phyloP scores from a whole-genome alignment of 2,113 vertebrate species.

The Seriola quinqueradiata region DNA sequence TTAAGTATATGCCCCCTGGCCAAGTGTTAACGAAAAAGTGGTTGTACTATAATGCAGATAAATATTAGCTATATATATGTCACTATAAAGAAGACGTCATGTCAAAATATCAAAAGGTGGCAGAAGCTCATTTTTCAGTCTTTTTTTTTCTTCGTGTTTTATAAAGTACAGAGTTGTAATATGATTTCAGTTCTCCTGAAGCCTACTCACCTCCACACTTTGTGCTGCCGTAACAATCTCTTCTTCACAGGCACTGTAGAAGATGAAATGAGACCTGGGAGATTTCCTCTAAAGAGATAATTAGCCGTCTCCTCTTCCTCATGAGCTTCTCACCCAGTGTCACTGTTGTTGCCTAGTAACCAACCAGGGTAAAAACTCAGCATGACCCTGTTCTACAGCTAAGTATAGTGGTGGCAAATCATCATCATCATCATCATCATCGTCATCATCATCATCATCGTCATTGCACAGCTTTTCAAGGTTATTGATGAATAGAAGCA shows the following conservation, averaged over 20 bases:
- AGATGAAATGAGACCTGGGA: conserved; percentile 45
- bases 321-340: conserved; percentile 46
- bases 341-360: conserved; percentile 65
- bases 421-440: conserved; percentile 17
- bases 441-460: conserved; percentile 20
- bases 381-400: conserved; percentile 26
- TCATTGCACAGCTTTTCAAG: conserved; percentile 15
- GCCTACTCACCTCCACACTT: conserved; percentile 21
- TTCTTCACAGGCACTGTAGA: conserved; percentile 22
- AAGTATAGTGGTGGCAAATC: conserved; percentile 14
- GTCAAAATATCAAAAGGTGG: neutral
- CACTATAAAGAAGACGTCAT: neutral
- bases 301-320: conserved; percentile 56
- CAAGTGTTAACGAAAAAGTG: neutral
- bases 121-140: neutral
- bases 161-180: neutral
- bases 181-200: conserved; percentile 10
- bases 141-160: neutral
- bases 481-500: conserved; percentile 32
- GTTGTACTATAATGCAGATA: neutral
- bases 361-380: conserved; percentile 26
- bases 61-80: neutral
- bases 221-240: conserved; percentile 19
- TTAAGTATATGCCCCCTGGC: neutral
- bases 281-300: conserved; percentile 62